Evolutionary conservation across 1,140 invertebrate species (phyloP).

Genomic region (Papilio polyxenes): DNA sequence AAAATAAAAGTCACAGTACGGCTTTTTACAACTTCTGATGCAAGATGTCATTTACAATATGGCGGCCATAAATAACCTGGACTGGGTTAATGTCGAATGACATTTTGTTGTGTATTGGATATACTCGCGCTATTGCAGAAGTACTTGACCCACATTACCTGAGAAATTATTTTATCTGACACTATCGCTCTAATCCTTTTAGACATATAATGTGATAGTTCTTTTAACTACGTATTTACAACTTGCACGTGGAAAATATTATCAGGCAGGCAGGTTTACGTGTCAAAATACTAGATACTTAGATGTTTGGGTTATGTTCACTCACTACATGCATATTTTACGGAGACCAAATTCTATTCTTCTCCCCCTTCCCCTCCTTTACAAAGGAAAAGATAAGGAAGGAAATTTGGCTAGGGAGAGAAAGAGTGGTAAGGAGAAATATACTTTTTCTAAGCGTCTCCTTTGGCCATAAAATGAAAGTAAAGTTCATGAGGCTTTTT

Average conservation of each 20-base stretch:
- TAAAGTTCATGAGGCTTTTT: too few relatives aligned
- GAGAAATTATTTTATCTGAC: constrained; percentile 23
- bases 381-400: too few relatives aligned
- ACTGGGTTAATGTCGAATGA: constrained; percentile 25
- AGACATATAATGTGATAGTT: constrained; percentile 20
- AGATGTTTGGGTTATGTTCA: neutral
- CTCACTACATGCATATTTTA: too few relatives aligned
- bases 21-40: neutral
- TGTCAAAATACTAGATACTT: neutral
- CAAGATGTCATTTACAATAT: constrained; percentile 19
- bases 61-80: constrained; percentile 10
- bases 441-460: too few relatives aligned
- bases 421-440: too few relatives aligned
- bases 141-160: constrained; percentile 34
- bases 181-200: constrained; percentile 1
- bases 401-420: too few relatives aligned
- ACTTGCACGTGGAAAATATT: neutral
- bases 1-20: neutral
- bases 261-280: neutral
- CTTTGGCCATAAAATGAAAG: too few relatives aligned
- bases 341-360: neutral
- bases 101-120: constrained; percentile 16
- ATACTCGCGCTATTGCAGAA: constrained; percentile 1
- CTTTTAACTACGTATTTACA: neutral
- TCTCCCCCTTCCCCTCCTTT: neutral